phyloP scores from a whole-genome alignment of 2,113 vertebrate genomes.

The Propithecus coquereli region DNA sequence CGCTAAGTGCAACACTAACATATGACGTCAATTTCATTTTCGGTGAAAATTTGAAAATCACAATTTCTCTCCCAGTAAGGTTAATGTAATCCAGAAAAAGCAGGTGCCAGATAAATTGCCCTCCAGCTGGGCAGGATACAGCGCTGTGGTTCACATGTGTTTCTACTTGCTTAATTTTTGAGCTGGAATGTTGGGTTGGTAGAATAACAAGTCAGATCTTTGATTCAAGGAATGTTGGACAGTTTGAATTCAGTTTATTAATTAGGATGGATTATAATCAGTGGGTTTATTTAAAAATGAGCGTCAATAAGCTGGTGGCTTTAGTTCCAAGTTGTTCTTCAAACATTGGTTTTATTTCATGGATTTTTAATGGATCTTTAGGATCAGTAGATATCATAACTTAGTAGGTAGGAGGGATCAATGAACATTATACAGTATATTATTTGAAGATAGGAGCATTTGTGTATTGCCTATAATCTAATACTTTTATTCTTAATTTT shows the following conservation, averaged over 20 bases:
- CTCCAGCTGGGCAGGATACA: neutral
- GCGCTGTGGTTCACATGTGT: neutral
- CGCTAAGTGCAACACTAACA: neutral
- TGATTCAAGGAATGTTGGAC: neutral
- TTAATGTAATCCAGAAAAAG: neutral
- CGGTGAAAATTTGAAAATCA: neutral
- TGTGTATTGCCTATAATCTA: neutral
- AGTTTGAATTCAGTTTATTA: neutral
- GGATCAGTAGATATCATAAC: neutral
- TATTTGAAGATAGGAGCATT: neutral
- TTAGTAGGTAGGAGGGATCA: neutral
- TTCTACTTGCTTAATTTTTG: slow-evolving; percentile 57
- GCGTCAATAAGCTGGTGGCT: neutral
- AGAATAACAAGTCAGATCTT: slow-evolving; percentile 13
- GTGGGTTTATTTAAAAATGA: neutral
- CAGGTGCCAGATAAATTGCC: neutral
- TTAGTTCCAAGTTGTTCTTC: neutral
- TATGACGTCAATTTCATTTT: neutral
- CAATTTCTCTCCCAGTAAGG: neutral
- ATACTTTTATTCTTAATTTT: slow-evolving; percentile 4
- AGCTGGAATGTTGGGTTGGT: slow-evolving; percentile 51
- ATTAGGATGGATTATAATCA: neutral
- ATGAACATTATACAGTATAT: neutral
- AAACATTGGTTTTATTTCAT: neutral
- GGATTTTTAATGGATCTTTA: neutral